Evolutionary conservation across 2,113 vertebrate species (phyloP), one percentile per base, ranked within the genome.

Genomic region (Cyprinodon brontotheroides): DNA sequence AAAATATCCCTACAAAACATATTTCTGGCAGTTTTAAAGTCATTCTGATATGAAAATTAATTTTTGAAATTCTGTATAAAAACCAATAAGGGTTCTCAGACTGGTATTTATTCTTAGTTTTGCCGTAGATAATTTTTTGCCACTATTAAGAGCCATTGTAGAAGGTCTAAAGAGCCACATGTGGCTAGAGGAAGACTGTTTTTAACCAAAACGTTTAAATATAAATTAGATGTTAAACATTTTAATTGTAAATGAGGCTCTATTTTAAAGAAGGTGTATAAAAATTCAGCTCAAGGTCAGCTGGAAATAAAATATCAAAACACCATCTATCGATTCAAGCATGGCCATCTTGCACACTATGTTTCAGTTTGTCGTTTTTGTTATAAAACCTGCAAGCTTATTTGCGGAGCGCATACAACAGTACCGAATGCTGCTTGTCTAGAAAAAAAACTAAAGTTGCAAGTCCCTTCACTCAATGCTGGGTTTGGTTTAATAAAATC

Each of bases 401-500:
- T n/a, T 70, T 75, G 77, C 47, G 83, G 87, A 81, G 65, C 7
- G 50, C 74, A 78, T 68, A 65, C 68, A 69, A 70, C 77, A 65
- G 68, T 17, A 76, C 37, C 29, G 41, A 81, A 78, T 22, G 80
- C 77, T 80, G 69, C 59, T 64, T 62, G 61, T 57, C 50, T 45
- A 29, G 37, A 14, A 12, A 40, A 40, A n/a, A 22, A 59, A 59
- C 13, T 20, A 63, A 13, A 20, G 68, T 70, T 73, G 71, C 38
- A 68, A 53, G 65, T 84, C 82, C 81, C 84, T 72, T 81, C 50
- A 10, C 43, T 79, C 77, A 87, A 80, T 80, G 86, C 86, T 92
- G 88, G 88, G 78, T 86, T 89, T 87, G 83, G 83, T 84, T 73
- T 78, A 74, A 65, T 72, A 80, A 79, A 75, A 84, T 84, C 65